Base-by-base conservation (phyloP, 1,140 invertebrate genomes). In the Orussus abietinus region DNA sequence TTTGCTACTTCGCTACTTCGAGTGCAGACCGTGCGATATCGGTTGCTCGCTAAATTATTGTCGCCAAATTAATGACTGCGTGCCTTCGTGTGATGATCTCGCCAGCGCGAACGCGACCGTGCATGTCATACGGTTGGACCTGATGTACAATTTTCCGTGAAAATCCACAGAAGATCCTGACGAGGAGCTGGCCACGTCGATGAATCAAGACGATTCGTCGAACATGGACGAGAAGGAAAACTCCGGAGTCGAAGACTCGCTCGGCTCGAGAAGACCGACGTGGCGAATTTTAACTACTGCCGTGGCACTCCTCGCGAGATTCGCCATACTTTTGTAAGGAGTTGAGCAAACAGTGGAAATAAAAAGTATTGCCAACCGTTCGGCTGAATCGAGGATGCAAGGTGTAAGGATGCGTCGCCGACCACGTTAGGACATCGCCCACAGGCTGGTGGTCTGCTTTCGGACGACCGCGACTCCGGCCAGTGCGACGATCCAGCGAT, bases 141-240 rank as follows among this genome's bases (percentile, higher is more conserved):
- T n/a, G n/a, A n/a, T n/a, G n/a, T 11, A 41, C 5, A 28, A 14
- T 33, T 26, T 30, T 14, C 33, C 29, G 29, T 47, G 30, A 47
- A 45, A 42, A 50, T 53, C 43, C 50, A 53, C 54, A 70, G 67
- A 64, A 54, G 60, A 49, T 25, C 65, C 57, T 49, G 63, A 69
- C 42, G 67, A 69, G 15, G 55, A 65, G 30, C 62, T 64, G 14
- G 67, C 57, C 21, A 69, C 67, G 38, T 62, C 63, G 4, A 49
- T 62, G 9, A 64, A 70, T 49, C 59, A 64, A 28, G 47, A 55
- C 30, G 34, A 39, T 28, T 42, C 38, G 12, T 15, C 15, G 20
- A 7, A 22, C 11, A 29, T 13, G n/a, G n/a, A n/a, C n/a, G n/a
- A n/a, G n/a, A n/a, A n/a, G n/a, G n/a, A n/a, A n/a, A n/a, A n/a